Evolutionary conservation across 2,797 vertebrate genomes (phyloP).

Genomic region (Pseudopleuronectes americanus): DNA sequence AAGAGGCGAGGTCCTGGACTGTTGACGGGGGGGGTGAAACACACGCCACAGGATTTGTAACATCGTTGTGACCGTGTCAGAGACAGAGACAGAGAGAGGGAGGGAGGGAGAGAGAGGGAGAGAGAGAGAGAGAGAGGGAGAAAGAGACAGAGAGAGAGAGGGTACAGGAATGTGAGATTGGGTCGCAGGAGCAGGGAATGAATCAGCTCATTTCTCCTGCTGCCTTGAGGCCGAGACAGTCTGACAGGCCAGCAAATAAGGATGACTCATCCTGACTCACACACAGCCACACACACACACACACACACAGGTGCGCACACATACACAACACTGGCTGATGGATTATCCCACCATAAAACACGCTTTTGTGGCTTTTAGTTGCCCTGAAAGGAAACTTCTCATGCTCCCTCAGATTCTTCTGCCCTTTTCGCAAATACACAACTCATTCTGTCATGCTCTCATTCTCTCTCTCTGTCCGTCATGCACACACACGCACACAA

Average conservation of each 20-base stretch:
- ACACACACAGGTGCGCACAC: conserved; percentile 13
- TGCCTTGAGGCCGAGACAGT: conserved; percentile 62
- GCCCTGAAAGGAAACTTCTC: conserved; percentile 44
- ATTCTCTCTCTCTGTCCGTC: too few species aligned
- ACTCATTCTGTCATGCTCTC: not conserved
- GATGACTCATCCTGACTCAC: conserved; percentile 74
- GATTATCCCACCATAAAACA: conserved; percentile 44
- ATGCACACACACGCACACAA: not conserved
- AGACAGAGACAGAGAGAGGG: not conserved
- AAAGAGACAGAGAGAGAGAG: not conserved
- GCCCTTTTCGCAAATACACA: conserved; percentile 23
- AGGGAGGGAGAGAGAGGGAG: not conserved
- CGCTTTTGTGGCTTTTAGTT: conserved; percentile 42
- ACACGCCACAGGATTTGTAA: conserved; percentile 13
- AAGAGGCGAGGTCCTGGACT: not conserved
- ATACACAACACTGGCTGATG: conserved; percentile 23
- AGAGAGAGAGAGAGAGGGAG: not conserved
- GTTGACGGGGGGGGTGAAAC: not conserved
- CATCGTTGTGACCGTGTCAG: not conserved
- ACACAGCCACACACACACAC: not conserved
- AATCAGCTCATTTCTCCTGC: conserved; percentile 56
- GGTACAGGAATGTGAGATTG: conserved; percentile 23
- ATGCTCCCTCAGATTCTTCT: conserved; percentile 23
- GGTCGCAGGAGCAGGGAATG: conserved; percentile 39
- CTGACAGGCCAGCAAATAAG: conserved; percentile 68